A percentile compares a stretch with the other conserved stretches of the same genome.
Conservation (phyloP, 2,888 invertebrate species). For the Elmis aenea region DNA sequence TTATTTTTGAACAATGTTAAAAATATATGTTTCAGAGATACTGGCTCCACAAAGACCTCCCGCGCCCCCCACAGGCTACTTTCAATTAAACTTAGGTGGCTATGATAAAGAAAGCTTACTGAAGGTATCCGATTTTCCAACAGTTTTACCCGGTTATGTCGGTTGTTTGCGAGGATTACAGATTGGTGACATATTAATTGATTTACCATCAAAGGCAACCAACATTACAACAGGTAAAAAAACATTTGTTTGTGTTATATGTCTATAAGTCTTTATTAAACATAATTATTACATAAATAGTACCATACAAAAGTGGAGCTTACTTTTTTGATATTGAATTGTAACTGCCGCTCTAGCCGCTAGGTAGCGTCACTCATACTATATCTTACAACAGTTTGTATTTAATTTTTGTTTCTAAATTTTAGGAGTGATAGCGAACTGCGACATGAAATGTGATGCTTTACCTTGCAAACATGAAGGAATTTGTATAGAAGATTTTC, state of each 20-base stretch:
- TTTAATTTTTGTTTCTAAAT: slow-evolving; percentile 1
- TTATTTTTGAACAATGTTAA: slow-evolving; percentile 4
- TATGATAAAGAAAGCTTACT: slow-evolving; percentile 71
- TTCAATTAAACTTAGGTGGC: slow-evolving; percentile 83
- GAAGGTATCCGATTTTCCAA: slow-evolving; percentile 51
- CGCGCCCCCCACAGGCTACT: slow-evolving; percentile 83
- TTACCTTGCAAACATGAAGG: slow-evolving; percentile 86
- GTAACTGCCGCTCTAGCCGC: too few species aligned
- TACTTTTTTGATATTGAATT: too few species aligned
- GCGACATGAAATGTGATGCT: slow-evolving; percentile 84
- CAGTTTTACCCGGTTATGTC: slow-evolving; percentile 67
- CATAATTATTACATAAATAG: background rate
- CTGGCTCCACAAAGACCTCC: slow-evolving; percentile 84
- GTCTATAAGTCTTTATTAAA: background rate
- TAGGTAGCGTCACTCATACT: too few species aligned
- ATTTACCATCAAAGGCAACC: slow-evolving; percentile 63
- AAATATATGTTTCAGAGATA: slow-evolving; percentile 58
- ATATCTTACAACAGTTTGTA: too few species aligned
- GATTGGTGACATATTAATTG: slow-evolving; percentile 76
- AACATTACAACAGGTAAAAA: slow-evolving; percentile 9
- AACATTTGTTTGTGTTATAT: background rate
- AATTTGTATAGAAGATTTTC: slow-evolving; percentile 83
- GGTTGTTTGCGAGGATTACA: slow-evolving; percentile 84
- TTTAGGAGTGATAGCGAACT: slow-evolving; percentile 71
- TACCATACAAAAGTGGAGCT: too few species aligned